Evolutionary conservation across 2,797 vertebrate genomes (phyloP).

Genomic region (Periophthalmus magnuspinnatus): DNA sequence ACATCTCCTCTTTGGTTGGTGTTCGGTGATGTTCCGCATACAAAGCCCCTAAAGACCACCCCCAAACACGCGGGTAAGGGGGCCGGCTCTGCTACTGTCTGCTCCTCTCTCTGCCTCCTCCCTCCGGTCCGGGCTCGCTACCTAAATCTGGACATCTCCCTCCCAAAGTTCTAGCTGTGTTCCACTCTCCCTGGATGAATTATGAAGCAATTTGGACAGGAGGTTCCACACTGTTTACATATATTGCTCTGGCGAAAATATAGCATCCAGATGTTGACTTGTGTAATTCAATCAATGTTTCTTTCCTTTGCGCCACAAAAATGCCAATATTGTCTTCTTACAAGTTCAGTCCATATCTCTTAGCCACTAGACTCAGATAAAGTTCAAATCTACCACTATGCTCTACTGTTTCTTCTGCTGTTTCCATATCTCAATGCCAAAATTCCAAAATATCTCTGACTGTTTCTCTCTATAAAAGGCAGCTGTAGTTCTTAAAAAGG

Average conservation of each 20-base stretch:
- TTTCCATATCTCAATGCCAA: background rate
- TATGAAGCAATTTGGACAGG: constrained; percentile 19
- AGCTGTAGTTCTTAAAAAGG: too few relatives aligned
- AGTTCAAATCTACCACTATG: background rate
- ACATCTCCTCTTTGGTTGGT: constrained; percentile 56
- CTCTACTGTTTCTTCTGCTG: too few relatives aligned
- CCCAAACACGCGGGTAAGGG: constrained; percentile 53
- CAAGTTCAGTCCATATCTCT: background rate
- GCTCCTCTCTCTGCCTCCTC: constrained; percentile 51
- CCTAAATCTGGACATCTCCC: constrained; percentile 51
- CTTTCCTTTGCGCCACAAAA: background rate
- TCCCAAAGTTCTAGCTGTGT: constrained; percentile 17
- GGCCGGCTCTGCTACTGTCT: constrained; percentile 53
- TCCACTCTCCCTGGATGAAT: constrained; percentile 7
- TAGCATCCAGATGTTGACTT: too few relatives aligned
- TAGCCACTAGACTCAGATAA: too few relatives aligned
- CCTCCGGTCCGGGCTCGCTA: constrained; percentile 41
- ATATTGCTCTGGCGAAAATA: too few relatives aligned
- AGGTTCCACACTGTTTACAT: background rate
- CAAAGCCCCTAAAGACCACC: constrained; percentile 65
- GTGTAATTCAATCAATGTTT: too few relatives aligned
- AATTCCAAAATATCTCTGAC: background rate
- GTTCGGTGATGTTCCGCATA: constrained; percentile 66
- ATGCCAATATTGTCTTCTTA: background rate
- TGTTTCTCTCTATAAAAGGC: too few relatives aligned